Evolutionary conservation across 1,140 invertebrate genomes (phyloP).

Genomic region (Metaphire vulgaris): DNA sequence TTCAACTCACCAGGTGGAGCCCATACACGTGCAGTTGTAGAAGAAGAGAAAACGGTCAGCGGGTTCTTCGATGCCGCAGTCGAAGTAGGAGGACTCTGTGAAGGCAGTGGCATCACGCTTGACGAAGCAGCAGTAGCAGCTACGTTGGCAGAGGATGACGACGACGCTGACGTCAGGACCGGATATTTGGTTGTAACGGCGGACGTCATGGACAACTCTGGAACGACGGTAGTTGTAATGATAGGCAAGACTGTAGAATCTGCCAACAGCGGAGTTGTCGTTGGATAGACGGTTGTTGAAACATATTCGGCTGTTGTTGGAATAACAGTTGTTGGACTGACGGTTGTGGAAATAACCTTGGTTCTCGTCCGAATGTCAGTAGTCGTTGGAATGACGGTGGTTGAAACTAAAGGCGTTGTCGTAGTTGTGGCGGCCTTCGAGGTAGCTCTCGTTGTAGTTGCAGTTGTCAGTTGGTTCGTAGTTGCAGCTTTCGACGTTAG

Average conservation of each 20-base stretch:
- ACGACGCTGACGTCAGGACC: background rate
- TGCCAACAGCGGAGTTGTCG: too few species aligned
- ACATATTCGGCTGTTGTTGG: background rate
- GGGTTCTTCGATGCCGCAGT: too few species aligned
- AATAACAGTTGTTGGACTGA: background rate
- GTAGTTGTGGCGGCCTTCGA: background rate
- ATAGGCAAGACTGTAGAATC: background rate
- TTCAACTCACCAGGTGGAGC: too few species aligned
- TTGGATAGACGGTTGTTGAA: background rate
- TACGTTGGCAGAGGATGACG: background rate
- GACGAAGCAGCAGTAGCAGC: background rate
- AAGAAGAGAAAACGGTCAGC: too few species aligned
- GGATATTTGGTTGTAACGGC: background rate
- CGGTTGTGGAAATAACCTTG: background rate
- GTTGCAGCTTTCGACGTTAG: too few species aligned
- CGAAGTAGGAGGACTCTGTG: too few species aligned
- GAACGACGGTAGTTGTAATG: background rate
- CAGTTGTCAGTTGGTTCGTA: background rate
- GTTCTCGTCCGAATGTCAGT: too few species aligned
- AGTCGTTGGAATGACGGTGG: background rate
- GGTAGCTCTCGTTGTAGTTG: background rate
- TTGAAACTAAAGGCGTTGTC: background rate
- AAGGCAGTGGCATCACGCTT: background rate
- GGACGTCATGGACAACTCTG: background rate
- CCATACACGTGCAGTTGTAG: too few species aligned